Evolutionary conservation across 1,140 invertebrate species (phyloP).

Genomic region (Odontomachus brunneus): DNA sequence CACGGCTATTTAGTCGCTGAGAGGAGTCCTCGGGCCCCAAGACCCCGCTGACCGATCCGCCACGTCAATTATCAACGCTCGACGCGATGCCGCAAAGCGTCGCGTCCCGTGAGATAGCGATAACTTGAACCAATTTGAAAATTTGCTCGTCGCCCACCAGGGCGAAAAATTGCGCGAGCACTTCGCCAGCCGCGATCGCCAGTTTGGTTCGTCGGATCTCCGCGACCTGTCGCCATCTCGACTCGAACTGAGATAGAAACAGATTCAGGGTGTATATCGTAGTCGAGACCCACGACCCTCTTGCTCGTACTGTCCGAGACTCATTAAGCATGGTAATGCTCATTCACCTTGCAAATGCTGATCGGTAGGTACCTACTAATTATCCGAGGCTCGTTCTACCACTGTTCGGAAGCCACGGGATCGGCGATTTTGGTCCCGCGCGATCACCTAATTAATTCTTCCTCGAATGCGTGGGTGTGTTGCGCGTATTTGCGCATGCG

Average conservation of each 20-base stretch:
- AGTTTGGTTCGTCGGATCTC: constrained; percentile 46
- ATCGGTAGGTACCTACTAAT: constrained; percentile 84
- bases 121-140: constrained; percentile 5
- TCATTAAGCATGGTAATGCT: constrained; percentile 82
- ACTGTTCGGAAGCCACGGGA: constrained; percentile 50
- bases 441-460: constrained; percentile 77
- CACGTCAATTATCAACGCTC: constrained; percentile 71
- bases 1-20: constrained; percentile 72
- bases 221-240: constrained; percentile 39
- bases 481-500: not conserved
- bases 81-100: constrained; percentile 9
- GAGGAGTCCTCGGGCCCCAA: constrained; percentile 33
- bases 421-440: constrained; percentile 68
- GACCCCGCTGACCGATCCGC: constrained; percentile 47
- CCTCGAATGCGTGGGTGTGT: constrained; percentile 48
- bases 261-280: constrained; percentile 52
- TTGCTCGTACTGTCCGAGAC: constrained; percentile 60
- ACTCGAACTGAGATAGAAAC: constrained; percentile 67
- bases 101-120: constrained; percentile 4
- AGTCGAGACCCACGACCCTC: constrained; percentile 67
- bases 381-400: constrained; percentile 77
- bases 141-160: no score
- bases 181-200: not conserved
- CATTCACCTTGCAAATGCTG: constrained; percentile 82
- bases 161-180: not conserved